Evolutionary conservation across 2,888 invertebrate genomes (phyloP).

Genomic region (Raillietiella orientalis): DNA sequence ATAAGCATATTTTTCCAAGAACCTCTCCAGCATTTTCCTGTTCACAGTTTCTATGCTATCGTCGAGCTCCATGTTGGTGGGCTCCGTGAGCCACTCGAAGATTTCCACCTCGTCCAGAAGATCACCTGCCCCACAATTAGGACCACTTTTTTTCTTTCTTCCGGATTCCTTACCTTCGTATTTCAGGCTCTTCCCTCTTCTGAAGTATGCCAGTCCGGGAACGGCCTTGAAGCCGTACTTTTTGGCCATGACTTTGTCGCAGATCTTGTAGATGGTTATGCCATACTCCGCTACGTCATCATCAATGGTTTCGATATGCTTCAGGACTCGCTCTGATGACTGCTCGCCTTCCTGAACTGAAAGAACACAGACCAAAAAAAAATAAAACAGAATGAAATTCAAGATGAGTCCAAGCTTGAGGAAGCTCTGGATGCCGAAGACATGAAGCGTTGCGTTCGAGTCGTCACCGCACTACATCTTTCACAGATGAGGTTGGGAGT

Average conservation of each 20-base stretch:
- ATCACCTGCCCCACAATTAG: constrained; percentile 23
- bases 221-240: constrained; percentile 66
- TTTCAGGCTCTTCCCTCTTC: constrained; percentile 59
- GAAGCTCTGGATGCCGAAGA: too few species aligned
- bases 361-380: too few species aligned
- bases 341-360: too few species aligned
- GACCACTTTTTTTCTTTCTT: neutral
- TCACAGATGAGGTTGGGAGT: too few species aligned
- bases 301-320: constrained; percentile 54
- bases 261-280: constrained; percentile 58
- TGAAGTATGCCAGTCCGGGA: constrained; percentile 64
- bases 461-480: too few species aligned
- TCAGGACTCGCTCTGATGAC: neutral
- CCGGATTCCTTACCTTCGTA: constrained; percentile 34
- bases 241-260: constrained; percentile 63
- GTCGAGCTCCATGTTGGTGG: constrained; percentile 71
- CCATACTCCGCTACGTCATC: constrained; percentile 73
- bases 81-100: constrained; percentile 68
- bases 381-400: too few species aligned
- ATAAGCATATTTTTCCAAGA: constrained; percentile 55
- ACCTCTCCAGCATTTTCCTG: constrained; percentile 68
- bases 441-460: too few species aligned
- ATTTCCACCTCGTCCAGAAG: constrained; percentile 63
- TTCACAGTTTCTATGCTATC: constrained; percentile 63
- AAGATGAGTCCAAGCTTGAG: too few species aligned